Evolutionary conservation across 2,888 invertebrate genomes (phyloP).

Genomic region (Hydriomena furcata): DNA sequence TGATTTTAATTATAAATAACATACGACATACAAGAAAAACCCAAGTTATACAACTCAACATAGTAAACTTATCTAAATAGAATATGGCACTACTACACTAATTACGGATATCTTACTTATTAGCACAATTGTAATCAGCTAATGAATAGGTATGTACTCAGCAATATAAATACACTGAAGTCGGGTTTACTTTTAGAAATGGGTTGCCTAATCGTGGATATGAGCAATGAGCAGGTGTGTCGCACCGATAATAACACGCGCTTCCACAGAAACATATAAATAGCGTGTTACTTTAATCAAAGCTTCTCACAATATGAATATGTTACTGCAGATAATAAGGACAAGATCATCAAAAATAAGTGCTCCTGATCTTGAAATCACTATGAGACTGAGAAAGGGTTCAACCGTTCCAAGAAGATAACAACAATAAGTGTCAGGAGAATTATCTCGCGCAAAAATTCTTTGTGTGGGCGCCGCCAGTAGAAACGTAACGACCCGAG

Average conservation of each 20-base stretch:
- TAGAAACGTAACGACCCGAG: conserved; percentile 61
- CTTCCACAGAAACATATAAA: conserved; percentile 25
- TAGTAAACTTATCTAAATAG: background rate
- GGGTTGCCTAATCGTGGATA: conserved; percentile 39
- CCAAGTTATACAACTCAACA: background rate
- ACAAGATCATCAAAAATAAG: conserved; percentile 25
- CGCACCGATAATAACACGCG: conserved; percentile 36
- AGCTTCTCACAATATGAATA: conserved; percentile 15
- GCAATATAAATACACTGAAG: conserved; percentile 21
- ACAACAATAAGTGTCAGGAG: conserved; percentile 60
- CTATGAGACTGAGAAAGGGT: conserved; percentile 40
- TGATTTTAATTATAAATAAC: no score
- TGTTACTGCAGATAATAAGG: conserved; percentile 17
- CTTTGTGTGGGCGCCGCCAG: conserved; percentile 68
- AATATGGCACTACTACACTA: conserved; percentile 13
- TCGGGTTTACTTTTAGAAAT: conserved; percentile 36
- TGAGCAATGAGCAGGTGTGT: conserved; percentile 45
- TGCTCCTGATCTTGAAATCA: conserved; percentile 35
- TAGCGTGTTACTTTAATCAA: conserved; percentile 7
- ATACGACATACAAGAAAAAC: background rate
- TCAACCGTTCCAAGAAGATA: conserved; percentile 40
- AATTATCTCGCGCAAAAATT: conserved; percentile 63
- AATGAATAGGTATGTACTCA: conserved; percentile 33
- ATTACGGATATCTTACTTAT: conserved; percentile 13
- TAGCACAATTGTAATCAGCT: conserved; percentile 36